Percentiles rank a stretch among this genome's conserved stretches.
Conservation (phyloP, 2,888 invertebrate species). For the Calephelis perditalis region DNA sequence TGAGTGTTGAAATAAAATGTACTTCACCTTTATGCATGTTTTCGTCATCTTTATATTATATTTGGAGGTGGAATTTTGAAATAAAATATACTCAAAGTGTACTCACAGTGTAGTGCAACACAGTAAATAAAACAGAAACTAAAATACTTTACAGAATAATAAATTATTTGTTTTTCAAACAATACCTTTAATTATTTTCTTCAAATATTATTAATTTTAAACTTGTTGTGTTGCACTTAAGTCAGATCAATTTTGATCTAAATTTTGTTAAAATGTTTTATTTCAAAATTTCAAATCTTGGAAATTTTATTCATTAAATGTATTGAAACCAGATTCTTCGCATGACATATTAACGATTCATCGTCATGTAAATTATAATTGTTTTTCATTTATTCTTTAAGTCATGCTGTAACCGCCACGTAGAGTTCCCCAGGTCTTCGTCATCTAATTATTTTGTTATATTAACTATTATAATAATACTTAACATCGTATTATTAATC, state of each 20-base stretch:
- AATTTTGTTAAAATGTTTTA: not conserved
- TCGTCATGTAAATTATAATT: constrained; percentile 9
- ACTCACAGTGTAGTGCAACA: too few relatives aligned
- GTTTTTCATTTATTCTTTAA: not conserved
- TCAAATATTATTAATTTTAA: too few relatives aligned
- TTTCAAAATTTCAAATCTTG: not conserved
- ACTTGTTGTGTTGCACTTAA: too few relatives aligned
- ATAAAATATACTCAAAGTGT: not conserved
- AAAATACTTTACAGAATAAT: too few relatives aligned
- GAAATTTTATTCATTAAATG: constrained; percentile 2
- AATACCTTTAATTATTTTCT: too few relatives aligned
- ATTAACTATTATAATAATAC: not conserved
- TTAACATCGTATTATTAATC: too few relatives aligned
- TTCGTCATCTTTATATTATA: constrained; percentile 3
- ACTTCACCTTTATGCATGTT: constrained; percentile 14
- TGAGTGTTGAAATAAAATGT: constrained; percentile 13
- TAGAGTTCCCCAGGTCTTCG: constrained; percentile 13
- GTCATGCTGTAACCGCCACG: constrained; percentile 4
- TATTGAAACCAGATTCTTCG: constrained; percentile 8
- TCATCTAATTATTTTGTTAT: constrained; percentile 15
- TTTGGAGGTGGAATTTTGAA: not conserved
- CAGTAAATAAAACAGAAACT: too few relatives aligned
- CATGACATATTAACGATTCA: not conserved
- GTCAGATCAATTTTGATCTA: too few relatives aligned
- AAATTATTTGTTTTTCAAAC: too few relatives aligned